Percentiles rank a stretch among this genome's conserved stretches.
These are phyloP conservation scores for Didymodactylos carnosus DNA, from an alignment of 2,888 invertebrate genomes.

Conservation along the genomic window DNA sequence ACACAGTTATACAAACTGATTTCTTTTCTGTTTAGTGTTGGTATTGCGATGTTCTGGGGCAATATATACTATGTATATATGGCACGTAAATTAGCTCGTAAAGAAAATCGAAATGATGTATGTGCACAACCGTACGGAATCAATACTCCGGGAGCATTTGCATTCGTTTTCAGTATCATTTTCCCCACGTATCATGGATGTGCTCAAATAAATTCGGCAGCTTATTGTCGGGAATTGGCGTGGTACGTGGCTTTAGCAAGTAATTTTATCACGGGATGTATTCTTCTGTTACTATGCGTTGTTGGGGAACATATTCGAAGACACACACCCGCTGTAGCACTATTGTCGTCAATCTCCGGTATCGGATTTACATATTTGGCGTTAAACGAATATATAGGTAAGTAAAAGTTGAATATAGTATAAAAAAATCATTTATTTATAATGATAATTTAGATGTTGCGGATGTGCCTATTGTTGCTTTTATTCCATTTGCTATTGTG, in stretches of 20 bases:
- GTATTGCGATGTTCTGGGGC: not conserved
- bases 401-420: too few species aligned
- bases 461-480: not conserved
- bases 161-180: not conserved
- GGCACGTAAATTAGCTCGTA: not conserved
- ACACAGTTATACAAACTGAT: too few species aligned
- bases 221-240: not conserved
- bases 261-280: not conserved
- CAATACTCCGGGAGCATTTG: not conserved
- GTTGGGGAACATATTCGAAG: not conserved
- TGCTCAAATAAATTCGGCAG: too few species aligned
- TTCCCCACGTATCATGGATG: not conserved
- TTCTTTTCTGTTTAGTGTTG: not conserved
- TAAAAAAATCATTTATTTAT: too few species aligned
- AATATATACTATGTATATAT: not conserved
- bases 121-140: not conserved
- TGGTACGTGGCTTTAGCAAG: not conserved
- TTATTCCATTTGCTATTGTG: not conserved
- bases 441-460: too few species aligned
- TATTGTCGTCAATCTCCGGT: not conserved
- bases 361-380: not conserved
- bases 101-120: not conserved
- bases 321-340: not conserved
- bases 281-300: not conserved
- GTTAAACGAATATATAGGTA: not conserved